Evolutionary conservation across 2,113 vertebrate species (phyloP).

Genomic region (Odocoileus hemionus): DNA sequence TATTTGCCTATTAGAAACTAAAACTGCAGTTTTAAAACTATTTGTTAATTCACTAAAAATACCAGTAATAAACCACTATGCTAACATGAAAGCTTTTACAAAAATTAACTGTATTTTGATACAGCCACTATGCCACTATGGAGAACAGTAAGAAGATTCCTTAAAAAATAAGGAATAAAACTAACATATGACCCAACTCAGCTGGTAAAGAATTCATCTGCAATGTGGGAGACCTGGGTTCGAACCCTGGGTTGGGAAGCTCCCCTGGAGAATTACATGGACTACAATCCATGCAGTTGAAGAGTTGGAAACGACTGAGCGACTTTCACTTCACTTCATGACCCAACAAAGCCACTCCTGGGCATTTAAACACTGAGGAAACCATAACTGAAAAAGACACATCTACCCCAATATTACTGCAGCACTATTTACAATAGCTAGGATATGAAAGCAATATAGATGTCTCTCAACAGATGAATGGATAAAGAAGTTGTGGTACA

Average conservation of each 20-base stretch:
- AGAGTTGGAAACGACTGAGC: not conserved
- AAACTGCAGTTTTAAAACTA: not conserved
- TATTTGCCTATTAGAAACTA: constrained; percentile 19
- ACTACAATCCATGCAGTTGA: not conserved
- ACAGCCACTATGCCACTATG: not conserved
- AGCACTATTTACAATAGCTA: not conserved
- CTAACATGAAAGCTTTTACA: not conserved
- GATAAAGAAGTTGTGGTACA: not conserved
- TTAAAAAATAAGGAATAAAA: not conserved
- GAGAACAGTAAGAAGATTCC: not conserved
- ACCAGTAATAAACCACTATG: not conserved
- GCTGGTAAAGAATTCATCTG: not conserved
- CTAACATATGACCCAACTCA: not conserved
- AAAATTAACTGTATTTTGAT: not conserved
- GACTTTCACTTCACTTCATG: not conserved
- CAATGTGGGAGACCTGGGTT: not conserved
- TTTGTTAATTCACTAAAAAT: not conserved
- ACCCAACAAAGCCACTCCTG: not conserved
- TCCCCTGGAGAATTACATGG: not conserved
- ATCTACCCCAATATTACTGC: not conserved
- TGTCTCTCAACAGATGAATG: not conserved
- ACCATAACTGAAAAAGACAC: not conserved
- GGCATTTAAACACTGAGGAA: not conserved
- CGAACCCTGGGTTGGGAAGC: not conserved
- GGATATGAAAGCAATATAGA: not conserved